Conservation (phyloP, 2,888 invertebrate species). For the Anthrax anthrax region DNA sequence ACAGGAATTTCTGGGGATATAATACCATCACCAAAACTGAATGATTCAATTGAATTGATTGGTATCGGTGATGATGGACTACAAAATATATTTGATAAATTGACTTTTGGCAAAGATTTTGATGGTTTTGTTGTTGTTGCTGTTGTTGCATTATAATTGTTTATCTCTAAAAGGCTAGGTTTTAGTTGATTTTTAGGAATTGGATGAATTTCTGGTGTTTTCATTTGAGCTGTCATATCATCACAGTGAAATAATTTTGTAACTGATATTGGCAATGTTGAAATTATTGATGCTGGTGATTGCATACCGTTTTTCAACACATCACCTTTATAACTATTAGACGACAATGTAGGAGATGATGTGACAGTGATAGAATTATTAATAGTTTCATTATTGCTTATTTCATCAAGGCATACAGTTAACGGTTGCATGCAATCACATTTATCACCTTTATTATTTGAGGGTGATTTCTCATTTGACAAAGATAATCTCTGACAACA, state of each 20-base stretch:
- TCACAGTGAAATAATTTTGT: background rate
- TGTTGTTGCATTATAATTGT: background rate
- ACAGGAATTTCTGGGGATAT: slow-evolving; percentile 20
- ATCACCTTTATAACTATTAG: background rate
- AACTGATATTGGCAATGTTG: background rate
- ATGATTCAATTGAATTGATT: slow-evolving; percentile 3
- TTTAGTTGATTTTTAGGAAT: slow-evolving; percentile 4
- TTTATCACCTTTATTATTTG: background rate
- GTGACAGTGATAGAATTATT: background rate
- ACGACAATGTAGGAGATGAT: background rate
- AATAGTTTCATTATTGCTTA: background rate
- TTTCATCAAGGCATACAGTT: background rate
- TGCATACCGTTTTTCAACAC: background rate
- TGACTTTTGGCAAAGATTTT: slow-evolving; percentile 28
- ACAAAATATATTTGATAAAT: slow-evolving; percentile 31
- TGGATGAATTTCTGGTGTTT: slow-evolving; percentile 15
- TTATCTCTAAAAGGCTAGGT: slow-evolving; percentile 1
- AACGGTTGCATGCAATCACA: slow-evolving; percentile 3
- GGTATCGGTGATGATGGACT: slow-evolving; percentile 16
- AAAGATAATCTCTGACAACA: background rate
- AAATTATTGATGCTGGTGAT: background rate
- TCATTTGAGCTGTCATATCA: slow-evolving; percentile 12
- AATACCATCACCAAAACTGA: slow-evolving; percentile 4
- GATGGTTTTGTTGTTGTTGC: background rate
- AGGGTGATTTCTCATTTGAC: background rate